These are phyloP conservation scores for Hiodon tergisus DNA, from an alignment of 2,113 vertebrate species.

Conservation along the genomic window DNA sequence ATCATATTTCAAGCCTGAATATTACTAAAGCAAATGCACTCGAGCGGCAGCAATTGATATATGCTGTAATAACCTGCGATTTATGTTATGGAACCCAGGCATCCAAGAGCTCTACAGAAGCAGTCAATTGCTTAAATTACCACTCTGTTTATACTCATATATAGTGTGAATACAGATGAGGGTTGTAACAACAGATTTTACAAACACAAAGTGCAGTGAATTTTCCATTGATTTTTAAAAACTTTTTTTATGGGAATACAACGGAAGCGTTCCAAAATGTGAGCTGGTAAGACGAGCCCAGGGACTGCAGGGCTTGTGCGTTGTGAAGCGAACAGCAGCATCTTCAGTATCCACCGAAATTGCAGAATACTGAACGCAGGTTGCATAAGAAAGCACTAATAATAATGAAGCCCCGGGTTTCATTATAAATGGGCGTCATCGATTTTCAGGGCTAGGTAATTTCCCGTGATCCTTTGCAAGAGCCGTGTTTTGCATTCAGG, in stretches of 20 bases:
- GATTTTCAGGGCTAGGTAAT: constrained; percentile 10
- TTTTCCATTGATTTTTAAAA: background rate
- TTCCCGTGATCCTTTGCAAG: constrained; percentile 16
- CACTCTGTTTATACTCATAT: background rate
- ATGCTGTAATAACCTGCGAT: constrained; percentile 5
- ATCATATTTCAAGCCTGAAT: background rate
- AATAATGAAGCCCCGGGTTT: constrained; percentile 12
- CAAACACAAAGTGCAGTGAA: background rate
- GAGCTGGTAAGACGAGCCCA: background rate
- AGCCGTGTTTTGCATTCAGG: constrained; percentile 19
- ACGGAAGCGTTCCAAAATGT: background rate
- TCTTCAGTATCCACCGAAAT: constrained; percentile 3
- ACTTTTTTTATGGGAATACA: background rate
- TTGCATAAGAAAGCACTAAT: background rate
- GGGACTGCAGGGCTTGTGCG: background rate
- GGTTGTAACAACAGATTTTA: background rate
- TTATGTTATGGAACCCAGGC: background rate
- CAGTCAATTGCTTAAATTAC: background rate
- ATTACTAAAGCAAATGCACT: constrained; percentile 9
- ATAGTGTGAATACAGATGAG: constrained; percentile 4
- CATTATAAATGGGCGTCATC: constrained; percentile 29
- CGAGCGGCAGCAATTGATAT: constrained; percentile 2
- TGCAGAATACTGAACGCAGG: background rate
- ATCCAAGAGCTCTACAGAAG: background rate
- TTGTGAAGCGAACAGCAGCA: background rate